A percentile compares a stretch with the other conserved stretches of the same genome.
Conservation (phyloP, 2,797 vertebrate species). For the Tiaroga cobitis region DNA sequence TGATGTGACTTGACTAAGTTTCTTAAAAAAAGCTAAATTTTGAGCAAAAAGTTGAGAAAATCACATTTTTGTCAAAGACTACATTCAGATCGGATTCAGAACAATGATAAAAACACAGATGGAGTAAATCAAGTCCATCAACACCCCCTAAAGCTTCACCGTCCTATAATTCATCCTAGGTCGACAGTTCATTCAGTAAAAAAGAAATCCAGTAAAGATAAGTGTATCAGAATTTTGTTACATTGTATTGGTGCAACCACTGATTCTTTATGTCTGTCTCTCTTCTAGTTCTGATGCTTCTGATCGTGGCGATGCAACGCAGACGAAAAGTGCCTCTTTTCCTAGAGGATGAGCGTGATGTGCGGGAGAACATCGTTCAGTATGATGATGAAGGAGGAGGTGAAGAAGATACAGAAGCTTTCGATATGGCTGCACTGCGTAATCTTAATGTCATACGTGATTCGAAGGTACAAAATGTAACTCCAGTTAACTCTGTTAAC, state of each 20-base stretch:
- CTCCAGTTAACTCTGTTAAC: slow-evolving; percentile 84
- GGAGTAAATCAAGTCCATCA: too few relatives aligned
- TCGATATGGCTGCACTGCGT: slow-evolving; percentile 93
- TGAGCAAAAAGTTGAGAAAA: too few relatives aligned
- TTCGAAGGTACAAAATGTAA: slow-evolving; percentile 87
- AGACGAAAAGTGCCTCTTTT: slow-evolving; percentile 92
- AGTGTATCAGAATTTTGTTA: not conserved
- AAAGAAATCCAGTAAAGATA: not conserved
- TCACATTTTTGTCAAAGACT: too few relatives aligned
- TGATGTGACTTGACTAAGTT: too few relatives aligned
- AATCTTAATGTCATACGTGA: slow-evolving; percentile 92
- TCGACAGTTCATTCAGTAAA: too few relatives aligned
- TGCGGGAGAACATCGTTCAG: slow-evolving; percentile 94
- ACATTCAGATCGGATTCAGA: too few relatives aligned
- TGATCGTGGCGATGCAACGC: slow-evolving; percentile 90
- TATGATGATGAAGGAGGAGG: slow-evolving; percentile 96
- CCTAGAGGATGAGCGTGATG: slow-evolving; percentile 92
- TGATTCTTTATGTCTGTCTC: not conserved
- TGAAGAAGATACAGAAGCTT: slow-evolving; percentile 96
- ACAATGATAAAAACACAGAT: too few relatives aligned
- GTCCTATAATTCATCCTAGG: too few relatives aligned
- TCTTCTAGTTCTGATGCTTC: slow-evolving; percentile 85
- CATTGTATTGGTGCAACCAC: not conserved
- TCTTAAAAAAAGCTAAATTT: too few relatives aligned
- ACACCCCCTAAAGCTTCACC: too few relatives aligned